A percentile compares a stretch with the other conserved stretches of the same genome.
These are phyloP conservation scores for Dinocampus coccinellae DNA, from an alignment of 2,888 invertebrate genomes.

Conservation along the genomic window DNA sequence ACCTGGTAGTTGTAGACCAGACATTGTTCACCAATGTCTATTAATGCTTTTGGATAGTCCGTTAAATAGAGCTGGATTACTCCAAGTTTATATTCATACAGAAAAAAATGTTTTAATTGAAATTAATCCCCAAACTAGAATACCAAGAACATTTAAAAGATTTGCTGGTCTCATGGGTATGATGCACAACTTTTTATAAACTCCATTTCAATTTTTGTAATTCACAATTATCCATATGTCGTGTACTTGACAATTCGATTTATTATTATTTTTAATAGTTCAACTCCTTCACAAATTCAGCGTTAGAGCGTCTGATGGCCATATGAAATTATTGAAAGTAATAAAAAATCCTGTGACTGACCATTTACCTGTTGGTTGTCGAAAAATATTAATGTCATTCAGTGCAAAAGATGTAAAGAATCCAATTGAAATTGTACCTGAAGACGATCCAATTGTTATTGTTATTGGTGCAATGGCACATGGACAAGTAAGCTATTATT, in stretches of 20 bases:
- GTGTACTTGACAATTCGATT: slow-evolving; percentile 8
- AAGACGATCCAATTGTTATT: slow-evolving; percentile 86
- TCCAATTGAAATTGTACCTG: slow-evolving; percentile 84
- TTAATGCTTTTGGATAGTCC: slow-evolving; percentile 98
- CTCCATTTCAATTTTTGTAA: background rate
- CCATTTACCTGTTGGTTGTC: slow-evolving; percentile 94
- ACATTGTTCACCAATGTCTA: slow-evolving; percentile 97
- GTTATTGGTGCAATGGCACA: slow-evolving; percentile 98
- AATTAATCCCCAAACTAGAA: slow-evolving; percentile 96
- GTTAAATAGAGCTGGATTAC: slow-evolving; percentile 91
- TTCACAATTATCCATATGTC: background rate
- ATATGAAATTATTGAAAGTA: slow-evolving; percentile 91
- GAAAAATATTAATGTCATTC: slow-evolving; percentile 91
- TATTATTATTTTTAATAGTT: slow-evolving; percentile 78
- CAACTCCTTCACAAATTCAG: slow-evolving; percentile 96
- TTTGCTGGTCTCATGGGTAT: slow-evolving; percentile 97
- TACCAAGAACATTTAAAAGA: slow-evolving; percentile 96
- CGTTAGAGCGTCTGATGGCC: slow-evolving; percentile 90
- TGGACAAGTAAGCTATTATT: slow-evolving; percentile 81
- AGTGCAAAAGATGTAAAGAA: slow-evolving; percentile 80
- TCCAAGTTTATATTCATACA: slow-evolving; percentile 96
- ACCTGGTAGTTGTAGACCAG: slow-evolving; percentile 91
- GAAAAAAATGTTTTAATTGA: slow-evolving; percentile 94
- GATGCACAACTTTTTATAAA: slow-evolving; percentile 19
- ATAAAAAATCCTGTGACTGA: slow-evolving; percentile 96